Conservation (phyloP, 92 coral and sea anemone genomes). For the Parazoanthus atlanticus region DNA sequence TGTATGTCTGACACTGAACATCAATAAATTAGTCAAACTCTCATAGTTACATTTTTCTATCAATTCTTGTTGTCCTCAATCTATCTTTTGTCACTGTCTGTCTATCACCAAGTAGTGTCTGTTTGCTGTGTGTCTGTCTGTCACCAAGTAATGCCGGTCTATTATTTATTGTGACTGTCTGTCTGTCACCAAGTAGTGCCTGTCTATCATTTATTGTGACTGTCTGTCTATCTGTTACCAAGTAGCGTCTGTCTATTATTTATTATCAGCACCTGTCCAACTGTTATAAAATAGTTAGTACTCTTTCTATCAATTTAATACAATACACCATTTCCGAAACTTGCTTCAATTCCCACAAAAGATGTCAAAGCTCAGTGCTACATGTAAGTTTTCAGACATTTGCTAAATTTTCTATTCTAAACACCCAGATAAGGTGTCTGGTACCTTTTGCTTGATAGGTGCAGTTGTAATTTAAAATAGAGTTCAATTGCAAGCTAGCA, state of each 20-base stretch:
- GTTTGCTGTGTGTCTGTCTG: too few species aligned
- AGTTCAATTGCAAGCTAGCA: too few species aligned
- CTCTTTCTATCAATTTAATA: not conserved
- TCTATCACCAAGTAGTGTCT: too few species aligned
- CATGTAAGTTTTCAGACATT: too few species aligned
- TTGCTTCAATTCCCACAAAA: not conserved
- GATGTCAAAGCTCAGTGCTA: too few species aligned
- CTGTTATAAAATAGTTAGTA: not conserved
- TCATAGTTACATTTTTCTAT: not conserved
- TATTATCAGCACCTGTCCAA: not conserved
- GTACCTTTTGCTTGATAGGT: too few species aligned
- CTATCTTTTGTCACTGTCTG: not conserved
- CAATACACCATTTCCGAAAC: not conserved
- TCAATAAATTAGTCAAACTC: not conserved
- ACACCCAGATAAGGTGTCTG: too few species aligned
- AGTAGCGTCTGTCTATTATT: not conserved
- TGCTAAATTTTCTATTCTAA: too few species aligned
- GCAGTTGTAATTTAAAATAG: too few species aligned
- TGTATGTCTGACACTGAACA: not conserved
- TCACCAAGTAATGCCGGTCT: conserved; percentile 9
- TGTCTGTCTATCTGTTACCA: not conserved
- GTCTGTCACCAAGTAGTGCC: too few species aligned
- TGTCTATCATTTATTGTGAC: too few species aligned
- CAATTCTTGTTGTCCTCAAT: not conserved
- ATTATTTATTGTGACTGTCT: too few species aligned